Base-by-base conservation (phyloP, 2,888 invertebrate species). In the Euproctis similis region DNA sequence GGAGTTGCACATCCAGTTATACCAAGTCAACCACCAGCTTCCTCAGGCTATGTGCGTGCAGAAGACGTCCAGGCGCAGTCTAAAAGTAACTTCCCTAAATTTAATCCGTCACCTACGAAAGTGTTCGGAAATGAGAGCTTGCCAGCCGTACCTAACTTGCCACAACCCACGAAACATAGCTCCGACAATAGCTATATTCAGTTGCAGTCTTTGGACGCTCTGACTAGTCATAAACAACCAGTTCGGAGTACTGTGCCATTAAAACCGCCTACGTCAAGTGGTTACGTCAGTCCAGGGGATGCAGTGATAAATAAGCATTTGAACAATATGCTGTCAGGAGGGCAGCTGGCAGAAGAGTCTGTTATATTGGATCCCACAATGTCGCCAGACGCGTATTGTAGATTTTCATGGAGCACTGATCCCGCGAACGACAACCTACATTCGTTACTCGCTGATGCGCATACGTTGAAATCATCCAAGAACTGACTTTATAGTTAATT, bases 381-480 rank as follows among this genome's bases (percentile, higher is more conserved):
- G 75, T 82, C 84, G 14, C 84, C 84, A 4, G 82, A 82, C 36
- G 84, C 85, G 1, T 85, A 85, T 42, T 85, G 85, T 48, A 71
- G 84, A 10, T 85, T 85, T 53, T 85, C 85, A 2, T 84, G 84
- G 85, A 82, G 81, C 56, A 77, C 72, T 28, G 81, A 81, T 49
- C 81, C 84, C 12, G 66, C 74, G 7, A 76, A 80, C 45, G 84
- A 84, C 49, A 84, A 82, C 54, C 59, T 84, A 31, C 72, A 78
- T 52, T 67, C 81, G 39, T 59, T 84, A 36, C 73, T 78, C 35
- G 60, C 70, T 27, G 76, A 80, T 39, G 61, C 80, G 30, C 59
- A 70, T 21, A 61, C 68, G 39, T 56, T 70, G 43, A 67, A 73
- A 46, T 49, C 66, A 18, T 56, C 67, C 38, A 77, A 78, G 40